These are phyloP conservation scores for Chaetophractus vellerosus DNA, from an alignment of 2,797 vertebrate species.

Conservation along the genomic window DNA sequence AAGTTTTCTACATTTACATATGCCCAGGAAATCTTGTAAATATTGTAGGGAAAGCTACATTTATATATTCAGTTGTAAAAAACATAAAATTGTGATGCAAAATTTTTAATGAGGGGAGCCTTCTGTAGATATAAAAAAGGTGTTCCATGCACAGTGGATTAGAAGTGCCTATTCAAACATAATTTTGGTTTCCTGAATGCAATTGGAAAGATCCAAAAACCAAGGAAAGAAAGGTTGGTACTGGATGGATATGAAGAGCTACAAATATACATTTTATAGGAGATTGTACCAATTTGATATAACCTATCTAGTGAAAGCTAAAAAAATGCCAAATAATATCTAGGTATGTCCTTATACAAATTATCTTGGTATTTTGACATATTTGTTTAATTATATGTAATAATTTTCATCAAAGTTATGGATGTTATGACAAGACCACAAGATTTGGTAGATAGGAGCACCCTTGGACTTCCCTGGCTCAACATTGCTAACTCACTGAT, in stretches of 20 bases:
- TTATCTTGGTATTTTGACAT: background rate
- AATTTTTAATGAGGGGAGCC: constrained; percentile 74
- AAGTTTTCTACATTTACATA: background rate
- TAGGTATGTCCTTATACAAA: background rate
- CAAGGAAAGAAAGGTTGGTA: constrained; percentile 45
- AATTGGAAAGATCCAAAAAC: constrained; percentile 64
- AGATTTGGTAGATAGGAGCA: fast-evolving
- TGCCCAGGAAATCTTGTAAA: constrained; percentile 46
- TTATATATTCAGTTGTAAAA: constrained; percentile 59
- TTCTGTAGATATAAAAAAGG: constrained; percentile 64
- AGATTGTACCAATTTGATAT: background rate
- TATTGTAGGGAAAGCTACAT: constrained; percentile 22
- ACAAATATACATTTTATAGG: constrained; percentile 9
- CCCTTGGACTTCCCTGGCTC: no score
- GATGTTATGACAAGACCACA: background rate
- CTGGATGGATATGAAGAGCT: background rate
- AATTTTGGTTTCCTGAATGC: constrained; percentile 66
- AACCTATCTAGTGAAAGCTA: constrained; percentile 21
- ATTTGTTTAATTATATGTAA: background rate
- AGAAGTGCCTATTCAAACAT: constrained; percentile 62
- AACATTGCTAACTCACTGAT: background rate
- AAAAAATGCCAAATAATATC: background rate
- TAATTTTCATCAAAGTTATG: background rate
- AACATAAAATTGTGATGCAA: constrained; percentile 56
- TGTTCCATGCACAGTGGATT: constrained; percentile 41